These are phyloP conservation scores for Pseudococcus longispinus DNA, from an alignment of 2,888 invertebrate genomes.

Conservation along the genomic window DNA sequence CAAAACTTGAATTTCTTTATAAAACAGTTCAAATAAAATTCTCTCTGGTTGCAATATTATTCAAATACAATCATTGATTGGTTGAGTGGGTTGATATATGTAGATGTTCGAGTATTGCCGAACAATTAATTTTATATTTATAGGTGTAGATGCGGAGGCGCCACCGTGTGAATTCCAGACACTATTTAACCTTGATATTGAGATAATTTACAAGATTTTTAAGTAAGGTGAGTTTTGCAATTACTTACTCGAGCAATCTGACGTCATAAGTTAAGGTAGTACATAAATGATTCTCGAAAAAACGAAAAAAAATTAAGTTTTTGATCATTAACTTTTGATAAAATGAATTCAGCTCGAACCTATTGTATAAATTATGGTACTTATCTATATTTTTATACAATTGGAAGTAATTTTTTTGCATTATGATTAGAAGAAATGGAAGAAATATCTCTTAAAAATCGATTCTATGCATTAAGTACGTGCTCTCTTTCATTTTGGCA, in stretches of 20 bases:
- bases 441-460: background rate
- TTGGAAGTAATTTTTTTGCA: no score
- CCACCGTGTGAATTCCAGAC: slow-evolving; percentile 13
- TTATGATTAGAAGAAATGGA: background rate
- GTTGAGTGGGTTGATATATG: background rate
- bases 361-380: no score
- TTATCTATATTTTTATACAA: no score
- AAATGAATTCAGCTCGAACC: no score
- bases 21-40: background rate
- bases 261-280: background rate
- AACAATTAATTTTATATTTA: background rate
- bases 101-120: background rate
- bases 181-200: background rate
- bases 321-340: no score
- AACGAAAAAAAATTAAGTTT: no score
- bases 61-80: background rate
- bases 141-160: background rate
- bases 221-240: background rate
- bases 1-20: background rate
- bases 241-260: background rate
- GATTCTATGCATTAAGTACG: background rate
- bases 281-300: background rate
- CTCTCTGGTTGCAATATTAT: background rate
- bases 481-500: background rate
- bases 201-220: background rate